Conservation (phyloP, 1,140 invertebrate species). For the Tetragnatha versicolor region DNA sequence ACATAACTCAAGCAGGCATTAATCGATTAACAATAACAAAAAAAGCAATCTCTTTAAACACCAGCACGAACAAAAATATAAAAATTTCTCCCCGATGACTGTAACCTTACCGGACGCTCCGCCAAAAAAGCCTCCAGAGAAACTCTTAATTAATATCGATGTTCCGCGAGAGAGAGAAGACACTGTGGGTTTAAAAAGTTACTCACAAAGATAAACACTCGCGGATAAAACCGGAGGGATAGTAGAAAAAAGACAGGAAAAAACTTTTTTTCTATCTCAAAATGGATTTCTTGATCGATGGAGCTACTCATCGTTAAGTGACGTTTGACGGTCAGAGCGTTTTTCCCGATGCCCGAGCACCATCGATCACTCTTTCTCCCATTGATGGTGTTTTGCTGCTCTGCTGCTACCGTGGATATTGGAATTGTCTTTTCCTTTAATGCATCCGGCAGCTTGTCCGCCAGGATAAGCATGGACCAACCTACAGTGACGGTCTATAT, state of each 20-base stretch:
- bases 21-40: too few relatives aligned
- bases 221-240: neutral
- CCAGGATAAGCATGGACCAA: too few relatives aligned
- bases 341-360: neutral
- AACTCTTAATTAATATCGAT: neutral
- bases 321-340: neutral
- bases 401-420: neutral
- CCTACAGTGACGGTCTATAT: too few relatives aligned
- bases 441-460: too few relatives aligned
- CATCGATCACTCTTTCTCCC: neutral
- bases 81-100: too few relatives aligned
- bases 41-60: too few relatives aligned
- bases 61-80: too few relatives aligned
- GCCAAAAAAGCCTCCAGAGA: neutral
- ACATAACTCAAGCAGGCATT: too few relatives aligned
- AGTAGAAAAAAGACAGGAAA: neutral
- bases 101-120: too few relatives aligned
- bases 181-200: neutral
- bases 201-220: neutral
- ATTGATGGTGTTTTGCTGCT: neutral
- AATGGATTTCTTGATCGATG: conserved; percentile 11
- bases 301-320: neutral
- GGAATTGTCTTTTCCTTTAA: conserved; percentile 5
- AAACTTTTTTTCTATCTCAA: neutral
- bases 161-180: too few relatives aligned